Base-by-base conservation (phyloP, 2,888 invertebrate species). In the Andrena praecox region DNA sequence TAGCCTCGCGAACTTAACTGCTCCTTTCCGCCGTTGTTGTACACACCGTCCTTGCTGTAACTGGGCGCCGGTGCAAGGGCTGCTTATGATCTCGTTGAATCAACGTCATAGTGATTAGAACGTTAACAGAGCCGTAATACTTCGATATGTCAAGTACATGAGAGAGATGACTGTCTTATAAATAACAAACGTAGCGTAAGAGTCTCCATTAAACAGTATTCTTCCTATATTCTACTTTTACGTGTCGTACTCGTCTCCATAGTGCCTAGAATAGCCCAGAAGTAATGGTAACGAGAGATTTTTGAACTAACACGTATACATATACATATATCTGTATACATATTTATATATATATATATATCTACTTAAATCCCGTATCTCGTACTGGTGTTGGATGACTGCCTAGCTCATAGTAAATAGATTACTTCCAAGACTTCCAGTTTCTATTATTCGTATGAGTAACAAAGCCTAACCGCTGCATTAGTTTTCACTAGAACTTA, bases 341-440 rank as follows among this genome's bases (percentile, higher is more conserved):
- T 62, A 79, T 63, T 68, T 60, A 80, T 71, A 82, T 80, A 63
- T 73, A 84, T 76, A 77, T 69, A 79, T 69, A 72, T 63, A 60
- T 80, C 77, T 81, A 78, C 74, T 77, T 85, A 77, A 84, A 89
- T 88, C 89, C 89, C 80, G 89, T 91, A 90, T 87, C 84, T 90
- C 87, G 90, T 92, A 92, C 91, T 92, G 90, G 86, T 91, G 90
- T 93, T 93, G 91, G 91, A 91, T 92, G 92, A 92, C 90, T 92
- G 91, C 92, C 92, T 93, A 93, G 93, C 93, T 93, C 93, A 93
- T 93, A 93, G 93, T 91, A 90, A 87, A 90, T 90, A 90, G 90
- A 85, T 85, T 42, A 84, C 76, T 86, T 88, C 89, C 89, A 88
- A 75, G 86, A 89, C 75, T 86, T 90, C 89, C 88, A 90, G 82